phyloP scores from a whole-genome alignment of 2,113 vertebrate genomes.

The Brevimyrus niger region DNA sequence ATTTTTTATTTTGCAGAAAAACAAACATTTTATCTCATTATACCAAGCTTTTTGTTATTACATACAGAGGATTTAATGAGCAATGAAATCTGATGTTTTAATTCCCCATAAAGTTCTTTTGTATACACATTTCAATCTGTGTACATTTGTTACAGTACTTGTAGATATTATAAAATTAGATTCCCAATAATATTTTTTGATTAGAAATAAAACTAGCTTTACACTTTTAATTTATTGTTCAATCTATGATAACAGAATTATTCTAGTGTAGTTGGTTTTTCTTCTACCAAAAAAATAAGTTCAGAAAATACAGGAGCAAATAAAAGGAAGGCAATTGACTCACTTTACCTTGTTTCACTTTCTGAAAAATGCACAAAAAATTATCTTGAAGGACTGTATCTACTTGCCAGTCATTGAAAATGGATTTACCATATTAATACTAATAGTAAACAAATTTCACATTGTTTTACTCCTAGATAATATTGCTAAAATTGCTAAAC shows the following conservation, averaged over 20 bases:
- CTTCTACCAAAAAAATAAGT: not conserved
- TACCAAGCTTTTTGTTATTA: not conserved
- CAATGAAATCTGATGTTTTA: not conserved
- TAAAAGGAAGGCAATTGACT: not conserved
- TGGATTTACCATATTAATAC: not conserved
- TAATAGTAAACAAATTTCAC: not conserved
- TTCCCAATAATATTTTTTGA: not conserved
- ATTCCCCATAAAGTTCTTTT: not conserved
- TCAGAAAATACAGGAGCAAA: not conserved
- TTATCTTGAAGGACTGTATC: not conserved
- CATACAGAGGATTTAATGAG: not conserved
- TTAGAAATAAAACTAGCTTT: not conserved
- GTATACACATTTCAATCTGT: not conserved
- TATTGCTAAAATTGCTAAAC: not conserved
- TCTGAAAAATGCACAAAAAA: not conserved
- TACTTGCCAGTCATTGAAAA: not conserved
- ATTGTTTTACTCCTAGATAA: not conserved
- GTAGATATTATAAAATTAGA: not conserved
- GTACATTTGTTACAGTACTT: not conserved
- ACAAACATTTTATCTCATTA: not conserved
- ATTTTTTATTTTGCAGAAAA: not conserved
- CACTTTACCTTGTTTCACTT: not conserved
- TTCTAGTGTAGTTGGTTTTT: not conserved
- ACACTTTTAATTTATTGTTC: not conserved
- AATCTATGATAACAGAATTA: not conserved